Base-by-base conservation (phyloP, 2,797 vertebrate genomes). In the Sebastes paucispinis region DNA sequence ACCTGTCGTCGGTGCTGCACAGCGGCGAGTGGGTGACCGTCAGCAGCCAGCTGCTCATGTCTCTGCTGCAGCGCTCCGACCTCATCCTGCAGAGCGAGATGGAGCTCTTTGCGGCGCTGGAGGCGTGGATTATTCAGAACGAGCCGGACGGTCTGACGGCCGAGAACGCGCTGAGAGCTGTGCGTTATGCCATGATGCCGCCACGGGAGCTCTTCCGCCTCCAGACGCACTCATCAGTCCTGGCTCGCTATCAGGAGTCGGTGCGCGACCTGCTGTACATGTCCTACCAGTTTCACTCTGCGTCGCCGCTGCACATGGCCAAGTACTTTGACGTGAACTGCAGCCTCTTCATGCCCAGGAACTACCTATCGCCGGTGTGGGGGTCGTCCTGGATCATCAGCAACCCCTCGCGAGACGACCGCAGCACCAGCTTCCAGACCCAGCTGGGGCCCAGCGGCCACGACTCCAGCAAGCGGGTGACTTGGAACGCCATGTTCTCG, bases 211-310 rank as follows among this genome's bases (percentile, higher is more conserved):
- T 99, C 5, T 98, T 99, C 92, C 96, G 95, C 63, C 94, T 99
- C 83, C 98, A 99, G 94, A 95, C 91, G 22, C 96, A 96, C 89
- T 99, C 98, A 0, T 57, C 88, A 0, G 91, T 96, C 20, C 92
- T 99, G 89, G 92, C 91, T 1, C 96, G 93, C 67, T 96, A 98
- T 31, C 93, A 95, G 27, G 88, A 88, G 4, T 96, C 97, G 0
- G 94, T 99, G 81, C 97, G 96, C 0, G 97, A 98, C 91, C 96
- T 99, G 67, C 95, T 99, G 58, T 98, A 97, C 87, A 95, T 97
- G 94, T 97, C 97, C n/a, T 99, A 97, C 93, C 98, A 98, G 95
- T 99, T 99, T 89, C 98, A 99, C 79, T 96, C 98, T 0, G 96
- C 97, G 3, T 97, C 98, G 2, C 97, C 98, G 0, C 88, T 97